Percentiles rank a stretch among this genome's conserved stretches.
Conservation (phyloP, 2,113 vertebrate genomes). For the Gasterosteus nipponicus region DNA sequence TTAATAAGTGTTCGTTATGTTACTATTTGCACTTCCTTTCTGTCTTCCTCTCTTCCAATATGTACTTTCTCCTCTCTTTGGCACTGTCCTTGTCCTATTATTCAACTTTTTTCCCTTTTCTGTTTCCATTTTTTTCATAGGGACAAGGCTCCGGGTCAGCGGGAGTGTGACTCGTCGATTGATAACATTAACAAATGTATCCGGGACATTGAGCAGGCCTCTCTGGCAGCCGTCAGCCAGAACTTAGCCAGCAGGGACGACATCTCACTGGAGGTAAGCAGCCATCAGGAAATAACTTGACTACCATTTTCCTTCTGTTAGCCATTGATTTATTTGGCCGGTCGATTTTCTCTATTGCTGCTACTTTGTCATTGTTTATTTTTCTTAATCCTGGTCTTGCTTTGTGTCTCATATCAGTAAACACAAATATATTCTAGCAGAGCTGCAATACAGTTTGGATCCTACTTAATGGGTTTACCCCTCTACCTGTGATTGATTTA, state of each 20-base stretch:
- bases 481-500: neutral
- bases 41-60: slow-evolving; percentile 14
- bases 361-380: neutral
- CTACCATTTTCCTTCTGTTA: neutral
- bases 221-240: slow-evolving; percentile 93
- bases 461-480: neutral
- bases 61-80: neutral
- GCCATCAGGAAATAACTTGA: neutral
- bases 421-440: neutral
- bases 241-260: slow-evolving; percentile 93
- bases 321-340: neutral
- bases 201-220: slow-evolving; percentile 97
- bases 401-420: neutral
- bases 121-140: slow-evolving; percentile 73
- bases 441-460: neutral
- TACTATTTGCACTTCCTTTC: slow-evolving; percentile 19
- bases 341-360: neutral
- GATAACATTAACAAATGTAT: slow-evolving; percentile 97
- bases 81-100: neutral
- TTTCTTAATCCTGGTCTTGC: neutral
- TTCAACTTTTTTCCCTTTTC: slow-evolving; percentile 14
- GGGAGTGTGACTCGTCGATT: slow-evolving; percentile 96
- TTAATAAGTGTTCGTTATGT: slow-evolving; percentile 35
- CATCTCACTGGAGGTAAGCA: slow-evolving; percentile 94
- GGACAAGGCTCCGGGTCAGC: slow-evolving; percentile 97